Base-by-base conservation (phyloP, 64 coral and sea anemone species). In the Pachyseris speciosa region DNA sequence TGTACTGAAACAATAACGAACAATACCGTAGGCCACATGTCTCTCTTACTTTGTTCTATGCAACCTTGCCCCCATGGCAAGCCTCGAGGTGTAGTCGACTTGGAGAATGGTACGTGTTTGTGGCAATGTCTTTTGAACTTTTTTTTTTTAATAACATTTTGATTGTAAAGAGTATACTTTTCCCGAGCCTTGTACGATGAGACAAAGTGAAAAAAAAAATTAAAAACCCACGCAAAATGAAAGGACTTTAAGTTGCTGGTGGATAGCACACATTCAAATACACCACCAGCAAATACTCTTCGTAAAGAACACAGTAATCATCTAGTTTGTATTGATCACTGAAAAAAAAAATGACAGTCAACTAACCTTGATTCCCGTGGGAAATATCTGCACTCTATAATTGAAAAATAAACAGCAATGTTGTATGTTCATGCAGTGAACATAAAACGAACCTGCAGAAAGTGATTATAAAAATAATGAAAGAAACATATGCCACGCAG, bases 301-400 rank as follows among this genome's bases (percentile, higher is more conserved):
- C 26, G 29, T 22, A 5, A 29, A 30, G 13, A 39, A 61, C 32
- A 39, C 0, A 22, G 22, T 22, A 36, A 55, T 37, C 17, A 63
- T 8, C 11, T 13, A 3, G 31, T 39, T 81, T 61, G 38, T 74
- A 45, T 44, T 74, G 70, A 47, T 74, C 39, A 43, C 70, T 2
- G 70, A 24, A 44, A 19, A 43, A 43, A 43, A 74, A 74, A n/a
- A n/a, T n/a, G 7, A 20, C 40, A 45, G 42, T 45, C 24, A 25
- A 25, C n/a, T 58, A 13, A 79, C 16, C 75, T 81, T n/a, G n/a
- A n/a, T n/a, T 81, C 77, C 77, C 77, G 77, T 81, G 77, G 77
- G 77, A 81, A 81, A 81, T 12, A 29, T 36, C 51, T 58, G 19
- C 53, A 81, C 51, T 0, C 20, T 40, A 9, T 25, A 36, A 37